Percentiles rank a stretch among this genome's conserved stretches.
Evolutionary conservation across 2,888 invertebrate species (phyloP).

Genomic region (Heterodera filipjevi): DNA sequence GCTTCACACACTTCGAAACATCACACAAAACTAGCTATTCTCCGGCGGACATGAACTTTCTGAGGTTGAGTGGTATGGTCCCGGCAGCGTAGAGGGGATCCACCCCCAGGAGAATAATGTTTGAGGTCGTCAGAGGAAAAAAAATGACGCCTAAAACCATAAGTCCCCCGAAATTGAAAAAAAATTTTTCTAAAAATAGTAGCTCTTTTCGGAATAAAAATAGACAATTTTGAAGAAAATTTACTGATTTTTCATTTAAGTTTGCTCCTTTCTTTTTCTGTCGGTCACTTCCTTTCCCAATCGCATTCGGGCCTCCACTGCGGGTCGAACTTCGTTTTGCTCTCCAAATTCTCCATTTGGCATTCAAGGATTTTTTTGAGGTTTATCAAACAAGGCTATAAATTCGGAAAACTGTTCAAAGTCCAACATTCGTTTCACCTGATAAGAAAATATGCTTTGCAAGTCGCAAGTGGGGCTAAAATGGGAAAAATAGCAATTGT

Average conservation of each 20-base stretch:
- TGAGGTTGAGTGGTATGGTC: no score
- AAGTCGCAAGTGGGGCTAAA: constrained; percentile 52
- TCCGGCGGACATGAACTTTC: no score
- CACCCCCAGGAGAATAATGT: no score
- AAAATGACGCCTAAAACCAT: no score
- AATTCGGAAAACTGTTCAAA: neutral
- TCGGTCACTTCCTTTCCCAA: constrained; percentile 43
- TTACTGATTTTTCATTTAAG: no score
- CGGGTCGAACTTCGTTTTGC: constrained; percentile 46
- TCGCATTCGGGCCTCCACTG: constrained; percentile 53
- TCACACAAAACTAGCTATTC: no score
- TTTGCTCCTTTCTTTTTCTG: neutral
- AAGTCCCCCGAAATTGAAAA: no score
- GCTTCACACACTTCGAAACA: no score
- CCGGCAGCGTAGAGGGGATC: no score
- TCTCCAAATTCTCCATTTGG: constrained; percentile 47
- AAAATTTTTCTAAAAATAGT: no score
- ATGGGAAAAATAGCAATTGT: no score
- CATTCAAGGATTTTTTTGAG: constrained; percentile 50
- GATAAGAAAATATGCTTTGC: constrained; percentile 54
- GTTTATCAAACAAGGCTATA: constrained; percentile 48
- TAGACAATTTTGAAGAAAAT: neutral
- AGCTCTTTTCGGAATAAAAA: neutral
- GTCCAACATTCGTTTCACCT: constrained; percentile 22
- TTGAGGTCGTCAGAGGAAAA: no score